Percentiles rank a stretch among this genome's conserved stretches.
Evolutionary conservation across 2,113 vertebrate genomes (phyloP).

Genomic region (Gymnocephalus cernua): DNA sequence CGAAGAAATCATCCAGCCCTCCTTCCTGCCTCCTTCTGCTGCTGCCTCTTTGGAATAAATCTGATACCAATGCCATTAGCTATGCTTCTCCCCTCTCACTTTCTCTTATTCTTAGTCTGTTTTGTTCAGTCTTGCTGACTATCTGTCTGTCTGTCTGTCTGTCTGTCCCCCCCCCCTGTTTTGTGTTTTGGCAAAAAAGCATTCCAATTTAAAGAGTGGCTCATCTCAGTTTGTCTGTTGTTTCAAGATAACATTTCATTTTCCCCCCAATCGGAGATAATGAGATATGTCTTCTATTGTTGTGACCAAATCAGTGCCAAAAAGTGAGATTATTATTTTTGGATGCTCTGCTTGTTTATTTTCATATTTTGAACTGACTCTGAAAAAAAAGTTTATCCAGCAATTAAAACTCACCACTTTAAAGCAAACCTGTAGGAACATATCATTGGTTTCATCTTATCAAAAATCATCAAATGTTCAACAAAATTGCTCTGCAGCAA

Average conservation of each 20-base stretch:
- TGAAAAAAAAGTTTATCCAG: constrained; percentile 38
- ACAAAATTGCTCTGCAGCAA: constrained; percentile 58
- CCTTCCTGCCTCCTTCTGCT: constrained; percentile 85
- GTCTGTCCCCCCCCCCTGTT: constrained; percentile 23
- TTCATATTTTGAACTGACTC: constrained; percentile 63
- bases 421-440: constrained; percentile 57
- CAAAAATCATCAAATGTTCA: constrained; percentile 69
- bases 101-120: constrained; percentile 71
- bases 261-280: constrained; percentile 63
- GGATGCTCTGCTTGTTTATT: constrained; percentile 67
- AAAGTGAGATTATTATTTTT: constrained; percentile 67
- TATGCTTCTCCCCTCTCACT: constrained; percentile 68
- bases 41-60: constrained; percentile 92
- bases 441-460: constrained; percentile 67
- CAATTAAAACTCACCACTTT: constrained; percentile 63
- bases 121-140: constrained; percentile 69
- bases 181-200: constrained; percentile 71
- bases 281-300: constrained; percentile 74
- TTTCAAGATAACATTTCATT: constrained; percentile 73
- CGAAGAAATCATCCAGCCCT: constrained; percentile 83
- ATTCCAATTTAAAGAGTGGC: constrained; percentile 70
- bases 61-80: constrained; percentile 95
- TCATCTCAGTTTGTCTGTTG: constrained; percentile 75
- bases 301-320: constrained; percentile 70
- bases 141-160: constrained; percentile 47